Conservation (phyloP, 92 coral and sea anemone genomes). For the Palythoa grandiflora region DNA sequence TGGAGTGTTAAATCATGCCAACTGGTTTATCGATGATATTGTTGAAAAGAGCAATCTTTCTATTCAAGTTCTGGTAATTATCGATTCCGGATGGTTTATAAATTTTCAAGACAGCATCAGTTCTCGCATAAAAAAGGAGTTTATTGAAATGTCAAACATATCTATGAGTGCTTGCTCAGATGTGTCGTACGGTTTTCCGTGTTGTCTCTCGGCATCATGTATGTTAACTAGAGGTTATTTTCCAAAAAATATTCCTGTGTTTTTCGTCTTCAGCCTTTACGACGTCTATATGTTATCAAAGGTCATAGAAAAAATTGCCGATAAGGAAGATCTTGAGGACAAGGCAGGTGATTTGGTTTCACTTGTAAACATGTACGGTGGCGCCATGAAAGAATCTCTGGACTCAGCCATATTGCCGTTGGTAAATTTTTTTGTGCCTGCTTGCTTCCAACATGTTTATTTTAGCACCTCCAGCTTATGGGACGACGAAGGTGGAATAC, state of each 20-base stretch:
- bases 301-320: constrained; percentile 49
- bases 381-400: constrained; percentile 70
- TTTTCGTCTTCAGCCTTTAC: constrained; percentile 61
- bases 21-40: constrained; percentile 35
- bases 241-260: constrained; percentile 25
- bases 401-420: constrained; percentile 2
- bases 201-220: constrained; percentile 64
- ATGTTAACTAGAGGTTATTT: constrained; percentile 50
- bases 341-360: constrained; percentile 59
- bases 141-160: constrained; percentile 21
- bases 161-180: constrained; percentile 55
- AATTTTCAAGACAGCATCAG: constrained; percentile 62
- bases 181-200: constrained; percentile 49
- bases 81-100: constrained; percentile 73
- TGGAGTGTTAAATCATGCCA: constrained; percentile 66
- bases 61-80: constrained; percentile 35
- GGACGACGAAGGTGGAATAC: constrained; percentile 55
- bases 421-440: constrained; percentile 60
- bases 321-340: constrained; percentile 52
- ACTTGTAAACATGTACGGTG: constrained; percentile 72
- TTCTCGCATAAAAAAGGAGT: constrained; percentile 45
- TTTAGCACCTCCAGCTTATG: constrained; percentile 69
- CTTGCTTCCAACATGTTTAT: constrained; percentile 72
- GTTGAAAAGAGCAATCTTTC: constrained; percentile 11
- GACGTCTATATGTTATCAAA: constrained; percentile 69